Base-by-base conservation (phyloP, 2,797 vertebrate species). In the Botia kubotai region DNA sequence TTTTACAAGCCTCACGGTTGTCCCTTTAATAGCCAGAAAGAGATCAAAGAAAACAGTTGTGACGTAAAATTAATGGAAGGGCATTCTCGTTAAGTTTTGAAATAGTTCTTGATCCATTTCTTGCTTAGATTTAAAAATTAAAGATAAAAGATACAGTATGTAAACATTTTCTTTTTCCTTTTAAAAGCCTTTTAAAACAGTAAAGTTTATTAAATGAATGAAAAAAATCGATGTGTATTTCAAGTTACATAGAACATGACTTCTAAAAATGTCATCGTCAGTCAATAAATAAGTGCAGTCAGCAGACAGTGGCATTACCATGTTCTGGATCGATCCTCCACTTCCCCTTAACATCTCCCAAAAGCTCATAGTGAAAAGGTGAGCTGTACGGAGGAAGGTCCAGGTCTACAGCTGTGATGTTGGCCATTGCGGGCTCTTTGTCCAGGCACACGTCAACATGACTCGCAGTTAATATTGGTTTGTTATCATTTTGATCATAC, bases 351-450 rank as follows among this genome's bases (percentile, higher is more conserved):
- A 90, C 84, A 6, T 91, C 82, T 43, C 90, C 92, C 0, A 78
- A 74, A 6, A 94, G 89, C 39, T 85, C 85, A 50, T 91, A 93
- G 12, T 0, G 19, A 75, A 93, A 94, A 29, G 94, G 94, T 14
- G 89, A 91, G 11, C 84, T 50, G 29, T 84, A 90, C 13, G 92
- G 92, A 29, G 75, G 78, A 52, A 81, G 72, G 63, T 91, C 90
- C 46, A 46, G 79, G 68, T 91, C 90, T 11, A 26, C n/a, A 23
- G 89, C 87, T 1, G 79, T 77, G 16, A 90, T 83, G n/a, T 68
- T 84, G 14, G 79, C 52, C n/a, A 48, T 6, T 17, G 72, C 70
- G 13, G 86, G 72, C 7, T 85, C 62, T 0, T 85, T 75, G 4
- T 76, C 75, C 12, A 85, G n/a, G 39, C 90, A 91, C n/a, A 89